Conservation (phyloP, 1,140 invertebrate species). For the Micrasema minimum region DNA sequence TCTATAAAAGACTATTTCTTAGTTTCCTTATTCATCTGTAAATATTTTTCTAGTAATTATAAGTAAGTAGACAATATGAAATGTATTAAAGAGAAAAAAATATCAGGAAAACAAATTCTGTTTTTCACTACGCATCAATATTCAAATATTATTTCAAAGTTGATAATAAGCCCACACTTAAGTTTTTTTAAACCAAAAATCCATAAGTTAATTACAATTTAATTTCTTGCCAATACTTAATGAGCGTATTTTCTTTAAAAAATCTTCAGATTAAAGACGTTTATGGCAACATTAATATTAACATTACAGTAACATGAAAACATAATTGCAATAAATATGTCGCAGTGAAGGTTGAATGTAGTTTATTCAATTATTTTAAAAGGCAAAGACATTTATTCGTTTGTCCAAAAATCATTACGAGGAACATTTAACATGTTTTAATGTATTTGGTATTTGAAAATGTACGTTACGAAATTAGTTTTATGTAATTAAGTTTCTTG, state of each 20-base stretch:
- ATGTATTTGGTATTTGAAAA: constrained; percentile 45
- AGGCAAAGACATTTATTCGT: constrained; percentile 40
- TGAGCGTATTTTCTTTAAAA: not conserved
- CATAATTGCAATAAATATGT: constrained; percentile 50
- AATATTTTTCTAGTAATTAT: no score
- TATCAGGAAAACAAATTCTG: no score
- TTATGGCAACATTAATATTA: constrained; percentile 16
- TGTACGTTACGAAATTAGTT: constrained; percentile 33
- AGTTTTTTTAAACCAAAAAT: no score
- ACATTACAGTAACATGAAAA: constrained; percentile 19
- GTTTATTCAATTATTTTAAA: constrained; percentile 52
- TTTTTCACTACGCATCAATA: no score
- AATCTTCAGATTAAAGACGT: not conserved
- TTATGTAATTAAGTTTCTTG: constrained; percentile 39
- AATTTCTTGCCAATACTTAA: no score
- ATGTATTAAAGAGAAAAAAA: no score
- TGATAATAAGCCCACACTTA: no score
- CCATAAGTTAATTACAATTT: no score
- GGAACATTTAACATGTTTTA: constrained; percentile 38
- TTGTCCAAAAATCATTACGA: constrained; percentile 37
- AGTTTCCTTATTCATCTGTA: no score
- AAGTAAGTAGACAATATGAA: no score
- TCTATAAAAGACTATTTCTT: no score
- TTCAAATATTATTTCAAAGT: no score
- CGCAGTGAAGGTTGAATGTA: constrained; percentile 44